Evolutionary conservation across 2,797 vertebrate species (phyloP).

Genomic region (Macropus fuliginosus): DNA sequence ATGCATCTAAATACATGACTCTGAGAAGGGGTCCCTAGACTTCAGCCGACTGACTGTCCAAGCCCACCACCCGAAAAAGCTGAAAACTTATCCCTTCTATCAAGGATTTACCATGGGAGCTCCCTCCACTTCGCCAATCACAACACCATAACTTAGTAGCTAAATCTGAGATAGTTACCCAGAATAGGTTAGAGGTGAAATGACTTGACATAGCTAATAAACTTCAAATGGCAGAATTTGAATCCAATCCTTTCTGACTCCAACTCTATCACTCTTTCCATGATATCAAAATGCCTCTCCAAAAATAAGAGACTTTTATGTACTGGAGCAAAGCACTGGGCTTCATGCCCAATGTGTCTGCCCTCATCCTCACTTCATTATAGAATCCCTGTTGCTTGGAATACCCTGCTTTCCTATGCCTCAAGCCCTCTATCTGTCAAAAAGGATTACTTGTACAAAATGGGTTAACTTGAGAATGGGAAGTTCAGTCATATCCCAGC

Average conservation of each 20-base stretch:
- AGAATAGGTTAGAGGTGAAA: background rate
- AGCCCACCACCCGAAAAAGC: background rate
- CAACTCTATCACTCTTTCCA: background rate
- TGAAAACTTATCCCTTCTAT: background rate
- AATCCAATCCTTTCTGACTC: background rate
- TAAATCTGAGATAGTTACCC: background rate
- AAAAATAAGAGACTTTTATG: background rate
- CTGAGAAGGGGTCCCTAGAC: background rate
- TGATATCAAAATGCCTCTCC: background rate
- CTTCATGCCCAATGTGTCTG: background rate
- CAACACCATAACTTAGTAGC: background rate
- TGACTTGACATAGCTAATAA: background rate
- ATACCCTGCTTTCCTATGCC: background rate
- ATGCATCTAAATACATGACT: background rate
- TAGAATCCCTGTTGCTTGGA: background rate
- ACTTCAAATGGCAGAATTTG: background rate
- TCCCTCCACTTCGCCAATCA: background rate
- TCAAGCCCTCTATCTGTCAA: background rate
- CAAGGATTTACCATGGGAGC: background rate
- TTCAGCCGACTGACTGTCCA: background rate
- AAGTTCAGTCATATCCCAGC: background rate
- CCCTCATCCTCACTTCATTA: background rate
- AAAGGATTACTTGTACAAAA: background rate
- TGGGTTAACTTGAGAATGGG: background rate
- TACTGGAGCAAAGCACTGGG: background rate